Conservation (phyloP, 2,113 vertebrate species). For the Gambusia affinis region DNA sequence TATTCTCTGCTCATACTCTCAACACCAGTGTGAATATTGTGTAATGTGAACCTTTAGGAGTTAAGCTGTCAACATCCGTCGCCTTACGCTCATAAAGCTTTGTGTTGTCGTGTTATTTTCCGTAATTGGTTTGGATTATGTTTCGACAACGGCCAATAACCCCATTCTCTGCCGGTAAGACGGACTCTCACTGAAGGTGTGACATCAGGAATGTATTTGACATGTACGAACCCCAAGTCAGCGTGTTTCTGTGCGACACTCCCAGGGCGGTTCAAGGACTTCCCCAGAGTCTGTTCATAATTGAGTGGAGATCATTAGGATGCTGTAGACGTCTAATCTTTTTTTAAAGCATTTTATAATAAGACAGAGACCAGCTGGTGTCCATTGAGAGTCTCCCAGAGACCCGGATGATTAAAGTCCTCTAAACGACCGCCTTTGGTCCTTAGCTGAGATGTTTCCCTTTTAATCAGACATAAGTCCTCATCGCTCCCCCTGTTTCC, state of each 20-base stretch:
- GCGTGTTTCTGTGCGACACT: conserved; percentile 21
- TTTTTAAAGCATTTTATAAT: conserved; percentile 70
- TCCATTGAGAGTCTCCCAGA: conserved; percentile 50
- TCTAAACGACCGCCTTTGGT: conserved; percentile 67
- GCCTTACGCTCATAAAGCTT: conserved; percentile 39
- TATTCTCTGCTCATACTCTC: conserved; percentile 8
- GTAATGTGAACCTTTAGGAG: conserved; percentile 36
- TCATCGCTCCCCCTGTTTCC: conserved; percentile 30
- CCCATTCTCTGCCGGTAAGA: conserved; percentile 31
- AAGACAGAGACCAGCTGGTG: conserved; percentile 55
- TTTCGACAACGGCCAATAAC: conserved; percentile 16
- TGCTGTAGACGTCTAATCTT: conserved; percentile 55
- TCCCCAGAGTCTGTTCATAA: conserved; percentile 59
- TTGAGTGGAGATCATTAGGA: conserved; percentile 68
- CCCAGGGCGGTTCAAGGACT: conserved; percentile 14
- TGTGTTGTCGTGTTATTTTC: conserved; percentile 30
- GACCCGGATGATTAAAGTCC: conserved; percentile 65
- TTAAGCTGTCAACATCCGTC: conserved; percentile 39
- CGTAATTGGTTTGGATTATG: conserved; percentile 48
- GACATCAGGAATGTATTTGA: background rate
- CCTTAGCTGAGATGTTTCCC: conserved; percentile 38
- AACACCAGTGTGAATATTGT: conserved; percentile 12
- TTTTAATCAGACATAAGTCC: conserved; percentile 56
- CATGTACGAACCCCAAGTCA: background rate
- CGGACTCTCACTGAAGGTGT: conserved; percentile 9